Percentiles rank a stretch among this genome's conserved stretches.
Conservation (phyloP, 2,888 invertebrate species). For the Pterostichus madidus region DNA sequence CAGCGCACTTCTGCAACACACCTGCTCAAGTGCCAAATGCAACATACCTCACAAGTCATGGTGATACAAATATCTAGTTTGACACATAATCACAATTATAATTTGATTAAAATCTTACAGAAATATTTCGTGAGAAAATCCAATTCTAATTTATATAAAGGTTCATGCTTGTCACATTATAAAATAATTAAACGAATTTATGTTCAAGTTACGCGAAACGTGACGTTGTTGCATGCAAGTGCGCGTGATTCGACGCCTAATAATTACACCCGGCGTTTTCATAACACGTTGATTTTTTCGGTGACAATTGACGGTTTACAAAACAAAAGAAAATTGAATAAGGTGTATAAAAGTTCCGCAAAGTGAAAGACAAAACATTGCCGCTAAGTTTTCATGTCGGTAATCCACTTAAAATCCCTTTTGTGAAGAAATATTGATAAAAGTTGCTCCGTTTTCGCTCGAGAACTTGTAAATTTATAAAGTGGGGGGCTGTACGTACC, state of each 20-base stretch:
- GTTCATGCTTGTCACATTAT: constrained; percentile 18
- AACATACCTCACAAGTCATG: too few species aligned
- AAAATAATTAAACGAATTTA: constrained; percentile 30
- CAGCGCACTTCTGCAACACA: too few species aligned
- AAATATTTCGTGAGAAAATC: constrained; percentile 10
- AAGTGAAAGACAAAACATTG: too few species aligned
- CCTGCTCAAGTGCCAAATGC: too few species aligned
- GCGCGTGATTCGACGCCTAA: not conserved
- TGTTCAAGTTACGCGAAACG: not conserved
- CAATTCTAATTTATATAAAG: constrained; percentile 20
- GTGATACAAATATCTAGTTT: too few species aligned
- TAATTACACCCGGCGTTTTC: too few species aligned
- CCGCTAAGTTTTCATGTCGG: constrained; percentile 23
- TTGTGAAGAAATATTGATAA: constrained; percentile 60
- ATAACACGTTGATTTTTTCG: too few species aligned
- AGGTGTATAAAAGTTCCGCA: too few species aligned
- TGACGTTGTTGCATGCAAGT: not conserved
- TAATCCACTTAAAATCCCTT: constrained; percentile 56
- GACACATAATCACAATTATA: too few species aligned
- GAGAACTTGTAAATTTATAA: constrained; percentile 40
- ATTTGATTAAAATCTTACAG: too few species aligned
- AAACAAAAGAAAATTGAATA: too few species aligned
- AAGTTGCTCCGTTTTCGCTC: constrained; percentile 1
- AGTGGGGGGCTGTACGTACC: not conserved
- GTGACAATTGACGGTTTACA: too few species aligned